These are phyloP conservation scores for Chelonia mydas DNA, from an alignment of 2,797 vertebrate genomes.

Conservation along the genomic window DNA sequence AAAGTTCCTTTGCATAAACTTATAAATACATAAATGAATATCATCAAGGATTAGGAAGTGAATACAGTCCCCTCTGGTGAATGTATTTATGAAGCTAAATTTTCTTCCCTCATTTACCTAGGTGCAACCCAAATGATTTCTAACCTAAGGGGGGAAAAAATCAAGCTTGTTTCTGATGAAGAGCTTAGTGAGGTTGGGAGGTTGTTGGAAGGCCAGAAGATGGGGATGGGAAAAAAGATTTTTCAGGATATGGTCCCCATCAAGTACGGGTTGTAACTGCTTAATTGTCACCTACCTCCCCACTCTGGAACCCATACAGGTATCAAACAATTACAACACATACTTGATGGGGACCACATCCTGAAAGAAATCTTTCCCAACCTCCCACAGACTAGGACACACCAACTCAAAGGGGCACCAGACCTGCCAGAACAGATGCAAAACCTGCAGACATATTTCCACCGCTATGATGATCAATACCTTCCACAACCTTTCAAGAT, in stretches of 20 bases:
- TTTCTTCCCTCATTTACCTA: background rate
- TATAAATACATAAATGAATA: background rate
- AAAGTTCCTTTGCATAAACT: background rate
- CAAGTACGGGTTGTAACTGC: background rate
- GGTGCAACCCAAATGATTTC: background rate
- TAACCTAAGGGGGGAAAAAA: background rate
- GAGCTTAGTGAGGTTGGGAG: background rate
- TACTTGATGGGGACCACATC: background rate
- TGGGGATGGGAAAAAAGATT: background rate
- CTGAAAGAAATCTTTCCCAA: background rate
- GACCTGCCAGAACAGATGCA: background rate
- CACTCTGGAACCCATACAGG: background rate
- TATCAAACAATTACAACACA: background rate
- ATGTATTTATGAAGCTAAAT: background rate
- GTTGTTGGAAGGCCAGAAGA: background rate
- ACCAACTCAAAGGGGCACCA: background rate
- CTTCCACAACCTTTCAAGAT: background rate
- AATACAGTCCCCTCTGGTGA: background rate
- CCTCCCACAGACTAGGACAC: background rate
- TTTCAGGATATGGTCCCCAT: background rate
- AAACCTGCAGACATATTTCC: background rate
- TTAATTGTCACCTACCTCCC: background rate
- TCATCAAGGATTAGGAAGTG: rapidly evolving
- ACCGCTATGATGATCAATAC: background rate
- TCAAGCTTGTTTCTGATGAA: background rate